Evolutionary conservation across 2,888 invertebrate genomes (phyloP).

Genomic region (Nebria salina): DNA sequence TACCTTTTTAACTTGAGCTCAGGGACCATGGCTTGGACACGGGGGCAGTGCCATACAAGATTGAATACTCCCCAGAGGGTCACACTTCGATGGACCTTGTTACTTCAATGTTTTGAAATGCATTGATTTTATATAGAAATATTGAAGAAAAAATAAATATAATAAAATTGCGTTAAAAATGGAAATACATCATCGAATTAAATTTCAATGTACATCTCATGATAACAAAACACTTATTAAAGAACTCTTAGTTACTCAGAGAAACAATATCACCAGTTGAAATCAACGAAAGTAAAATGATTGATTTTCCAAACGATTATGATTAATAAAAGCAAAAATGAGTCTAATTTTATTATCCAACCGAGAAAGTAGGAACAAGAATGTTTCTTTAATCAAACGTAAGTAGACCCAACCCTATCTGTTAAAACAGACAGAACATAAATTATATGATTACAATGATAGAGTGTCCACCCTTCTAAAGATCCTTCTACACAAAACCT

Average conservation of each 20-base stretch:
- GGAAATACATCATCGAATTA: not conserved
- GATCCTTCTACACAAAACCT: constrained; percentile 35
- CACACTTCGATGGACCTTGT: constrained; percentile 26
- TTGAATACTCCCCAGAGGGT: constrained; percentile 61
- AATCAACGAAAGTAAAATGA: not conserved
- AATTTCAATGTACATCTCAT: no score
- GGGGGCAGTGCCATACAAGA: constrained; percentile 60
- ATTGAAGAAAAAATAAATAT: not conserved
- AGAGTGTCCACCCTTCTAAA: constrained; percentile 29
- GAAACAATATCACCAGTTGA: no score
- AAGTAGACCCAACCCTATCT: constrained; percentile 44
- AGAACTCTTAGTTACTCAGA: no score
- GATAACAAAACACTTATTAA: no score
- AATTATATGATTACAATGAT: constrained; percentile 44
- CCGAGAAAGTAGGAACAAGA: not conserved
- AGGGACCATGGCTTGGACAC: constrained; percentile 55
- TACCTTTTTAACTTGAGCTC: constrained; percentile 63
- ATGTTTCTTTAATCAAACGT: constrained; percentile 11
- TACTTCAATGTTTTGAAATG: constrained; percentile 38
- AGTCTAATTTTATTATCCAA: not conserved
- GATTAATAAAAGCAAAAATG: not conserved
- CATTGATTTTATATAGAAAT: constrained; percentile 34
- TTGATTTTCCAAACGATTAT: not conserved
- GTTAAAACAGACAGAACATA: constrained; percentile 23
- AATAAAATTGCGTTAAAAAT: not conserved